phyloP scores from a whole-genome alignment of 2,797 vertebrate species.

The Brachyrhaphis roseni region DNA sequence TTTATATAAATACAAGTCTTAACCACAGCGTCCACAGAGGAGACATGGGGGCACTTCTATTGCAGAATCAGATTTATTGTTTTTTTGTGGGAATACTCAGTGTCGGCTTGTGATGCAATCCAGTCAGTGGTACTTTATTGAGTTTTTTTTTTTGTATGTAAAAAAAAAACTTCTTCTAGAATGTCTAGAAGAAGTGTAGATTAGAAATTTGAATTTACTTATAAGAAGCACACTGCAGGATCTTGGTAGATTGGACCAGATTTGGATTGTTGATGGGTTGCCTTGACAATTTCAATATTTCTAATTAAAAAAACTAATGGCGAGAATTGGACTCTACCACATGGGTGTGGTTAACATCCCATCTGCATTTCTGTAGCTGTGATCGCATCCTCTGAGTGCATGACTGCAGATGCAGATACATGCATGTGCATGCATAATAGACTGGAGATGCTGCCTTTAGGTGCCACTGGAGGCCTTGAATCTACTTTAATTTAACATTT shows the following conservation, averaged over 20 bases:
- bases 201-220: neutral
- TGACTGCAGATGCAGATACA: constrained; percentile 34
- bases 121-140: neutral
- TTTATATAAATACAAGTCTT: constrained; percentile 10
- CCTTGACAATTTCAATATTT: neutral
- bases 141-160: neutral
- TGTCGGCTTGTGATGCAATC: constrained; percentile 41
- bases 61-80: constrained; percentile 22
- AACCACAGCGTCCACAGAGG: constrained; percentile 22
- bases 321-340: constrained; percentile 63
- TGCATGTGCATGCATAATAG: constrained; percentile 30
- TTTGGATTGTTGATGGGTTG: constrained; percentile 40
- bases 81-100: constrained; percentile 69
- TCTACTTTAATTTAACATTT: constrained; percentile 52
- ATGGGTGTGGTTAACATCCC: constrained; percentile 80
- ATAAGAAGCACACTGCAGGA: neutral
- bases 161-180: too few species aligned
- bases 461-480: constrained; percentile 37
- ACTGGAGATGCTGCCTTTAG: constrained; percentile 15
- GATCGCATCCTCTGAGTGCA: constrained; percentile 19
- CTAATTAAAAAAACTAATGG: constrained; percentile 54
- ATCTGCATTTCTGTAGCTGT: constrained; percentile 62
- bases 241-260: neutral
- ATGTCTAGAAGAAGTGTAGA: neutral
- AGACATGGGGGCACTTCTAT: constrained; percentile 35